Conservation (phyloP, 1,140 invertebrate genomes). For the Neotoxoptera formosana region DNA sequence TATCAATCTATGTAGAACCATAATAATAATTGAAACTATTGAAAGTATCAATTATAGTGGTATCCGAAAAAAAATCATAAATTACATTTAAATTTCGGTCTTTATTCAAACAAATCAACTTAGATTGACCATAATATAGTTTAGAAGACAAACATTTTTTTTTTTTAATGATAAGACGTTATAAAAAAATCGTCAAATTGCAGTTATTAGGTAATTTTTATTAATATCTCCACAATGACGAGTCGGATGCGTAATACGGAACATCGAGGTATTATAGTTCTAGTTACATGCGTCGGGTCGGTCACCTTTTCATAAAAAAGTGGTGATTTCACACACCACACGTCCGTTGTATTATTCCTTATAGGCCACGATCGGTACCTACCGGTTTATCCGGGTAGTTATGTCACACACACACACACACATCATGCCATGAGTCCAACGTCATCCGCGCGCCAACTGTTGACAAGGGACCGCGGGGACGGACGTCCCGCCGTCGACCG, state of each 20-base stretch:
- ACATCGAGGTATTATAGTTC: background rate
- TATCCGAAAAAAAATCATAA: background rate
- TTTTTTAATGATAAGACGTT: background rate
- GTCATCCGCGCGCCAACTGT: background rate
- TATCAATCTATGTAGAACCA: background rate
- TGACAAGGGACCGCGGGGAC: conserved; percentile 17
- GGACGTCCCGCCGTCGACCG: background rate
- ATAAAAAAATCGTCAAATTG: background rate
- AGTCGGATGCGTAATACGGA: background rate
- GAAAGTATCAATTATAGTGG: background rate
- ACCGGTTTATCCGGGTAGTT: conserved; percentile 26
- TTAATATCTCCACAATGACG: background rate
- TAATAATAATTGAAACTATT: background rate
- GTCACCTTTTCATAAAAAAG: background rate
- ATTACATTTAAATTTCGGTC: background rate
- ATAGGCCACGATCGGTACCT: background rate
- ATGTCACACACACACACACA: background rate
- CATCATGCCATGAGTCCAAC: background rate
- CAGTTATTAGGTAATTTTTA: background rate
- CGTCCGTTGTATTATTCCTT: background rate
- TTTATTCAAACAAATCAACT: background rate
- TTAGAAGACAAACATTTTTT: background rate
- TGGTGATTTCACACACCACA: background rate
- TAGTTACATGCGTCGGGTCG: background rate
- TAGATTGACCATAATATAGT: background rate